Evolutionary conservation across 2,888 invertebrate genomes (phyloP).

Genomic region (Eristalis tenax): DNA sequence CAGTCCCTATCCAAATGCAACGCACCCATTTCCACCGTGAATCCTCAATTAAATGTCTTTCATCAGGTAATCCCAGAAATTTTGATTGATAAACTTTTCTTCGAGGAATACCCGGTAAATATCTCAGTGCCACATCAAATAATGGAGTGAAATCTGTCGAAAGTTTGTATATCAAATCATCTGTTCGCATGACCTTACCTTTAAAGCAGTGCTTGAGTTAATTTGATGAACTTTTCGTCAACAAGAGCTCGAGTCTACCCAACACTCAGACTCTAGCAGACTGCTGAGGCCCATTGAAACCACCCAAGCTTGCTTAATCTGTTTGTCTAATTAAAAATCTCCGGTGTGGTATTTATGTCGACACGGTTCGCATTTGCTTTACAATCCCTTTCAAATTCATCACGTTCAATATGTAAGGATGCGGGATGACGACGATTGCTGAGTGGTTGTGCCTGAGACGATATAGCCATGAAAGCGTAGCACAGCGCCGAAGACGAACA

Average conservation of each 20-base stretch:
- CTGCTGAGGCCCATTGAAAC: background rate
- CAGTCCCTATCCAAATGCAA: background rate
- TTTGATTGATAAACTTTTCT: slow-evolving; percentile 40
- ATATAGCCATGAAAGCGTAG: background rate
- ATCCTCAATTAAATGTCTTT: slow-evolving; percentile 46
- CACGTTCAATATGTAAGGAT: slow-evolving; percentile 4
- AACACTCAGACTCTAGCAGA: background rate
- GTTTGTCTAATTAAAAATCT: slow-evolving; percentile 56
- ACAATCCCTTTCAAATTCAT: slow-evolving; percentile 29
- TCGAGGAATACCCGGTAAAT: background rate
- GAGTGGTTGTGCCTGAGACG: background rate
- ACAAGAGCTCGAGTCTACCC: slow-evolving; percentile 14
- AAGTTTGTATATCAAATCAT: slow-evolving; percentile 59
- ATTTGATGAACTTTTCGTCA: slow-evolving; percentile 65
- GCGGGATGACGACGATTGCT: slow-evolving; percentile 5
- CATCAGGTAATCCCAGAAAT: slow-evolving; percentile 43
- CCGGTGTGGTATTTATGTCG: slow-evolving; percentile 15
- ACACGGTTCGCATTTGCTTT: background rate
- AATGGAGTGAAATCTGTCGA: slow-evolving; percentile 29
- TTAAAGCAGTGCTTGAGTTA: slow-evolving; percentile 50
- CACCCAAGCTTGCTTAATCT: slow-evolving; percentile 56
- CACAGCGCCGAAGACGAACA: slow-evolving; percentile 16
- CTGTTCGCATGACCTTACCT: slow-evolving; percentile 36
- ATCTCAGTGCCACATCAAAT: background rate
- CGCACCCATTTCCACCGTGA: background rate